Percentiles rank a stretch among this genome's conserved stretches.
Conservation (phyloP, 2,888 invertebrate species). For the Muscina levida region DNA sequence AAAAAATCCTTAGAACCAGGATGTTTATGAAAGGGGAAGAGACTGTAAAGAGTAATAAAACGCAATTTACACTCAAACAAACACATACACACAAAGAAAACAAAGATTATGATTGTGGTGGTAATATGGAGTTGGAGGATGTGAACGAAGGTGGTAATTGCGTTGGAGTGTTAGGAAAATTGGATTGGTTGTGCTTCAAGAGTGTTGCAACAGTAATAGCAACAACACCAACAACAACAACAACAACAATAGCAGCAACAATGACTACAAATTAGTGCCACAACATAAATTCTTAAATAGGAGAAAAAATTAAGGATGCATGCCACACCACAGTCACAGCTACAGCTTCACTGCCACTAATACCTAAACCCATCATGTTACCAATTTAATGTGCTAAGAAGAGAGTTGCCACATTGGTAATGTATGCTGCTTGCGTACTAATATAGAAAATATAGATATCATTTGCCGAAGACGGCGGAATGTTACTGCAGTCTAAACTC, state of each 20-base stretch:
- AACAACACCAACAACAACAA: no score
- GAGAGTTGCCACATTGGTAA: conserved; percentile 4
- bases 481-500: no score
- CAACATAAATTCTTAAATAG: conserved; percentile 63
- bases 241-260: conserved; percentile 16
- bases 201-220: no score
- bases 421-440: no score
- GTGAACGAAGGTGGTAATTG: no score
- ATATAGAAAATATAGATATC: no score
- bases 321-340: conserved; percentile 26
- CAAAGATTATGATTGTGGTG: conserved; percentile 8
- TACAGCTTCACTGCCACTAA: background rate
- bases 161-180: background rate
- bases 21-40: background rate
- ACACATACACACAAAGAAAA: background rate
- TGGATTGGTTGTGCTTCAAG: conserved; percentile 7
- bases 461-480: no score
- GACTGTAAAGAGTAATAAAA: conserved; percentile 29
- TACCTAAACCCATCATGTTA: conserved; percentile 8
- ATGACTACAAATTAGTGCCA: conserved; percentile 64
- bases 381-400: conserved; percentile 11
- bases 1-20: conserved; percentile 21
- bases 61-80: conserved; percentile 27
- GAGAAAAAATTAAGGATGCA: conserved; percentile 53
- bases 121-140: no score